Base-by-base conservation (phyloP, 2,888 invertebrate species). In the Agrochola lychnidis region DNA sequence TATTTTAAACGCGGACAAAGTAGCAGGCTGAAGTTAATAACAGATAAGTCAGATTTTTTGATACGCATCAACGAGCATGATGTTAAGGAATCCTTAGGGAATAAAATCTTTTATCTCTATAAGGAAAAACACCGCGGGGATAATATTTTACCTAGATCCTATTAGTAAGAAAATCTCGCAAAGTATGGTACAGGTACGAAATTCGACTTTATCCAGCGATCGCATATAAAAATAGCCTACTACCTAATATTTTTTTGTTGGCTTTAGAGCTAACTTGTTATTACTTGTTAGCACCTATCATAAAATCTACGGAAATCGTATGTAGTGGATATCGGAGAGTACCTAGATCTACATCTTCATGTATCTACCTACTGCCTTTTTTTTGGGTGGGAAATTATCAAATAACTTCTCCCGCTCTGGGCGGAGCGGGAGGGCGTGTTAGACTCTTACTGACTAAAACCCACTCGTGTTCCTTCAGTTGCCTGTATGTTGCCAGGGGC, bases 231-330 rank as follows among this genome's bases (percentile, higher is more conserved):
- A 56, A 40, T 40, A 22, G n/a, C 45, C 5, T 40, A 56, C 56
- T 45, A 42, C 16, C 40, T 25, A 63, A 75, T 76, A 76, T 40
- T 57, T 76, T 51, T 57, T 77, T 78, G 59, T 77, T 66, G 53
- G 51, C n/a, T 48, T 77, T 76, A 76, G 10, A 48, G 19, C 0
- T 76, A 30, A 74, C 42, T 25, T 72, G 25, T 72, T 70, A 69
- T 40, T 51, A 51, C 25, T 57, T 71, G n/a, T 36, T 36, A 70
- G n/a, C 30, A 40, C 48, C 25, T 62, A 25, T 19, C 25, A 25
- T 48, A 77, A 57, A 75, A 59, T 40, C 36, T 59, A 59, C 14
- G 0, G 16, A 48, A 57, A 75, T 63, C 45, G 22, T 25, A 25
- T 16, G 53, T 25, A 4, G 16, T 53, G 22, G 22, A 53, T 53